Conservation (phyloP, 2,888 invertebrate genomes). For the Hartigia nigra region DNA sequence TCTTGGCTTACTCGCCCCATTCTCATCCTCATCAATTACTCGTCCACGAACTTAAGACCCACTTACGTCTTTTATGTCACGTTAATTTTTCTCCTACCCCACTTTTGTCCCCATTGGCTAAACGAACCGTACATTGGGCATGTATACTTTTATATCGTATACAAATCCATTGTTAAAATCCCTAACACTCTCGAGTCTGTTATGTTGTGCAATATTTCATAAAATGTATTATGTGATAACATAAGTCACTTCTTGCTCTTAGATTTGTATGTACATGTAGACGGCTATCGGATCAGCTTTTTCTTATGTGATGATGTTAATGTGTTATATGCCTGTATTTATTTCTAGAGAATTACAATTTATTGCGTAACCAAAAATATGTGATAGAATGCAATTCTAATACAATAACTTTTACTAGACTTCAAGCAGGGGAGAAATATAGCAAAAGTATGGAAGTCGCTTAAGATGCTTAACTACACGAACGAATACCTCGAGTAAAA, state of each 20-base stretch:
- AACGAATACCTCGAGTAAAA: too few relatives aligned
- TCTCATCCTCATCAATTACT: constrained; percentile 9
- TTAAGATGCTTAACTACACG: too few relatives aligned
- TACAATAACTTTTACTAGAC: too few relatives aligned
- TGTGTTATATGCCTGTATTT: neutral
- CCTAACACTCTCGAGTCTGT: neutral
- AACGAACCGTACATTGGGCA: neutral
- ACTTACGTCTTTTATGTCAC: constrained; percentile 4
- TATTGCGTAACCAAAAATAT: neutral
- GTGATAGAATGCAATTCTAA: too few relatives aligned
- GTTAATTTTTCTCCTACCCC: constrained; percentile 1
- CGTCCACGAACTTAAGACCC: constrained; percentile 5
- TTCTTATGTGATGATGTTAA: neutral
- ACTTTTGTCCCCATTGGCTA: neutral
- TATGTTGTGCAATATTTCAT: neutral
- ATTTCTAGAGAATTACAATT: neutral
- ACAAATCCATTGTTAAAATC: neutral
- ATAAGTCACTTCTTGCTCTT: neutral
- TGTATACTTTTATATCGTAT: neutral
- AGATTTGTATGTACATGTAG: neutral
- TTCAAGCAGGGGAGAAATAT: too few relatives aligned
- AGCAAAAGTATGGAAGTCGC: too few relatives aligned
- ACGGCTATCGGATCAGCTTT: neutral
- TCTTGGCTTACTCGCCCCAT: constrained; percentile 6
- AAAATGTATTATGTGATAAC: neutral